A percentile compares a stretch with the other conserved stretches of the same genome.
phyloP scores from a whole-genome alignment of 2,113 vertebrate genomes.

The Polyodon spathula region DNA sequence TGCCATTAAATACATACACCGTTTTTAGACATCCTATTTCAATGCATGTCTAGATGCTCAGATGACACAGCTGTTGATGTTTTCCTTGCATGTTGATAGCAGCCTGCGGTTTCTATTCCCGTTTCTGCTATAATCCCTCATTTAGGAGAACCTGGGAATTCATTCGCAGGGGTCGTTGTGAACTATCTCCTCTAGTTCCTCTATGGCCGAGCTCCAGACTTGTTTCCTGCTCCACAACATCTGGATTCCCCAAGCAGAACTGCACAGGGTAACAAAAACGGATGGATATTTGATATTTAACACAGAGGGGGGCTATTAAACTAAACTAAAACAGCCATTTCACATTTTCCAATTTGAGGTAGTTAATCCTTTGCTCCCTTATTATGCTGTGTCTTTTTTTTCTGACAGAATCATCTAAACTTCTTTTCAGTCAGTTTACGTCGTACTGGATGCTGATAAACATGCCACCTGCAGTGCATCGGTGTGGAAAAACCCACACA shows the following conservation, averaged over 20 bases:
- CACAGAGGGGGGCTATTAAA: slow-evolving; percentile 37
- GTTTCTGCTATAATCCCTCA: slow-evolving; percentile 20
- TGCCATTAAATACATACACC: too few relatives aligned
- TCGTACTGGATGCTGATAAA: slow-evolving; percentile 1
- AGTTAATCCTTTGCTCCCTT: slow-evolving; percentile 42
- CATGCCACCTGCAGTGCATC: not conserved
- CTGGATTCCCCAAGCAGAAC: slow-evolving; percentile 36
- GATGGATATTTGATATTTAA: slow-evolving; percentile 37
- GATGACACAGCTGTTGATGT: too few relatives aligned
- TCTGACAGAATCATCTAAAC: too few relatives aligned
- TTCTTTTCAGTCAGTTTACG: not conserved
- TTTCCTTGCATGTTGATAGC: too few relatives aligned
- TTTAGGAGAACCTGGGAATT: slow-evolving; percentile 15
- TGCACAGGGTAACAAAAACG: slow-evolving; percentile 29
- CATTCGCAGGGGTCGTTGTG: slow-evolving; percentile 21
- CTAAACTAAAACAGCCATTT: slow-evolving; percentile 35
- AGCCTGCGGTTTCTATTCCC: slow-evolving; percentile 7
- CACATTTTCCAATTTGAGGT: slow-evolving; percentile 30
- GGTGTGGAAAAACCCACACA: not conserved
- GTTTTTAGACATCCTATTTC: too few relatives aligned
- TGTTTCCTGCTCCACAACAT: slow-evolving; percentile 35
- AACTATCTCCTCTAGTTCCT: too few relatives aligned
- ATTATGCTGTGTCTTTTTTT: slow-evolving; percentile 41
- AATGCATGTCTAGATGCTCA: not conserved
- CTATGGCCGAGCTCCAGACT: slow-evolving; percentile 24